A percentile compares a stretch with the other conserved stretches of the same genome.
phyloP scores from a whole-genome alignment of 1,140 invertebrate genomes.

The Battus philenor region DNA sequence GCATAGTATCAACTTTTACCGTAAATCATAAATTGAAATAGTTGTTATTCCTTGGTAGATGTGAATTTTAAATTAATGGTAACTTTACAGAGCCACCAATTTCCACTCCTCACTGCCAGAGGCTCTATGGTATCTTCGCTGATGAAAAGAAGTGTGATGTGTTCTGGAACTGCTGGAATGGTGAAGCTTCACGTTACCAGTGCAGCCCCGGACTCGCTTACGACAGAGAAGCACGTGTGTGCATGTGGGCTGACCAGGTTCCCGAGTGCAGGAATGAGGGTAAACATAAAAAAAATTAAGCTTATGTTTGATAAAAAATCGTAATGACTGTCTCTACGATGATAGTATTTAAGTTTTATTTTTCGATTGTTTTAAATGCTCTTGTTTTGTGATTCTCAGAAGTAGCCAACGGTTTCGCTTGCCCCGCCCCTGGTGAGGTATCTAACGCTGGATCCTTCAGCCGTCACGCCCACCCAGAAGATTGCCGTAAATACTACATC shows the following conservation, averaged over 20 bases:
- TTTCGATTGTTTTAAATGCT: too few relatives aligned
- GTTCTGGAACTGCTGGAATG: constrained; percentile 98
- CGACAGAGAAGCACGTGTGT: constrained; percentile 92
- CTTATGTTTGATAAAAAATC: too few relatives aligned
- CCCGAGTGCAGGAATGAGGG: constrained; percentile 92
- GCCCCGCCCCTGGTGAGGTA: constrained; percentile 88
- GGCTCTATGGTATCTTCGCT: constrained; percentile 94
- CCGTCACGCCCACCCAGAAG: constrained; percentile 94
- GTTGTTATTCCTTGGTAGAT: too few relatives aligned
- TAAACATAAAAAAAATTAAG: constrained; percentile 54
- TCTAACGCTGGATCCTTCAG: constrained; percentile 92
- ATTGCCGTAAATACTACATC: constrained; percentile 97
- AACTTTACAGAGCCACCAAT: constrained; percentile 91
- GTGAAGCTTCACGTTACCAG: constrained; percentile 93
- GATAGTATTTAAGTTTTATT: too few relatives aligned
- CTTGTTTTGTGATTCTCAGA: constrained; percentile 78
- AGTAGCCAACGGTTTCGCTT: constrained; percentile 91
- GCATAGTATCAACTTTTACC: too few relatives aligned
- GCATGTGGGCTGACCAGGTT: constrained; percentile 96
- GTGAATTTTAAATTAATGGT: too few relatives aligned
- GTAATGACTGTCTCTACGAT: too few relatives aligned
- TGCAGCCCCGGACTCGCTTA: constrained; percentile 96
- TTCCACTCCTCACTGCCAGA: constrained; percentile 88
- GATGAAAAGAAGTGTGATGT: constrained; percentile 92
- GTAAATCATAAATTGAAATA: too few relatives aligned